Percentiles rank a stretch among this genome's conserved stretches.
These are phyloP conservation scores for Tinea trinotella DNA, from an alignment of 2,888 invertebrate genomes.

Conservation along the genomic window DNA sequence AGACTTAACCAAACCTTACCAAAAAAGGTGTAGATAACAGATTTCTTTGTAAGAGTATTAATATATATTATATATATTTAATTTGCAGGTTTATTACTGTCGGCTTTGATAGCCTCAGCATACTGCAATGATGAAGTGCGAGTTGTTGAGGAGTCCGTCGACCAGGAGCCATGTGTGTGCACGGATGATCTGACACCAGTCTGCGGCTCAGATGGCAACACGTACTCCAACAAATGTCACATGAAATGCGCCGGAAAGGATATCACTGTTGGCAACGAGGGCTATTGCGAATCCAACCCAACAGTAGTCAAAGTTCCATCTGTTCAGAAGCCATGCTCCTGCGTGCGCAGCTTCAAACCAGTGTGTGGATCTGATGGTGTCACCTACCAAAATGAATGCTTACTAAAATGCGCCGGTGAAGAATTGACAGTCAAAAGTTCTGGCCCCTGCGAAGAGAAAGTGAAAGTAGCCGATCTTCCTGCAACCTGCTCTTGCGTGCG, in stretches of 20 bases:
- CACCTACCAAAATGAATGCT: conserved; percentile 29
- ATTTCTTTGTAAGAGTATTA: neutral
- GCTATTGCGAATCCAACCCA: neutral
- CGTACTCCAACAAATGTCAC: conserved; percentile 32
- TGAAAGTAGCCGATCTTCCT: neutral
- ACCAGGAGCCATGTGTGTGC: conserved; percentile 23
- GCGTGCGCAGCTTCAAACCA: conserved; percentile 28
- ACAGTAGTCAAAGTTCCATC: conserved; percentile 21
- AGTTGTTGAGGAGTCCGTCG: neutral
- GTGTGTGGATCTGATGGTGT: conserved; percentile 35
- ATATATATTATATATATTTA: neutral
- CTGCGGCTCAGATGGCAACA: conserved; percentile 30
- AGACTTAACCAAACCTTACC: no score
- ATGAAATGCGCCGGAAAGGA: conserved; percentile 26
- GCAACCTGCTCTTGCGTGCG: conserved; percentile 23
- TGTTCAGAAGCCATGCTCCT: conserved; percentile 25
- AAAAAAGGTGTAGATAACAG: no score
- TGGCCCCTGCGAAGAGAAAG: conserved; percentile 9
- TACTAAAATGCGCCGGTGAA: conserved; percentile 17
- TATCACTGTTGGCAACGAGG: conserved; percentile 15
- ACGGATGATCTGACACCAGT: conserved; percentile 26
- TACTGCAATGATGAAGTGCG: neutral
- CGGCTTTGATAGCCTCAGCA: neutral
- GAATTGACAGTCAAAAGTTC: conserved; percentile 1
- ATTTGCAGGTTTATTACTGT: neutral